These are phyloP conservation scores for Drosophila auraria DNA, from an alignment of 1,140 invertebrate species.

Conservation along the genomic window DNA sequence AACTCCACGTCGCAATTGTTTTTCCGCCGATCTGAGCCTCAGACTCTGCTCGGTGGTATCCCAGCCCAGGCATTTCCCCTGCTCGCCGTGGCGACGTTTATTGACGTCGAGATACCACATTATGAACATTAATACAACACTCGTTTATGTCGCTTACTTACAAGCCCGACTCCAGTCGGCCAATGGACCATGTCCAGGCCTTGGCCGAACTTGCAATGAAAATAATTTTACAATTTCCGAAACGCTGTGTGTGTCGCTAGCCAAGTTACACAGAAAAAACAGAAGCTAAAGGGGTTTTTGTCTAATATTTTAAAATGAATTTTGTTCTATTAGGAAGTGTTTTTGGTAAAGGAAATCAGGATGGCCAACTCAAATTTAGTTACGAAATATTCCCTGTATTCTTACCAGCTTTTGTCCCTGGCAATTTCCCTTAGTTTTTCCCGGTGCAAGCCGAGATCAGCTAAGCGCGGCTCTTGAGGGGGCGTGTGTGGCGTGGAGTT, in stretches of 20 bases:
- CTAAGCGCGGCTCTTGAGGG: slow-evolving; percentile 54
- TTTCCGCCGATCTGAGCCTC: slow-evolving; percentile 27
- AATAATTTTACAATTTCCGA: slow-evolving; percentile 82
- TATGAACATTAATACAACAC: slow-evolving; percentile 85
- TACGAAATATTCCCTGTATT: too few species aligned
- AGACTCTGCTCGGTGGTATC: slow-evolving; percentile 13
- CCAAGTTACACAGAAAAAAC: slow-evolving; percentile 4
- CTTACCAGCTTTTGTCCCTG: too few species aligned
- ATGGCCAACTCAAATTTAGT: neutral
- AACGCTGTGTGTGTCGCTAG: slow-evolving; percentile 75
- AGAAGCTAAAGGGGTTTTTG: neutral
- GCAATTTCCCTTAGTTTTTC: neutral
- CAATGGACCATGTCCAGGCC: slow-evolving; percentile 47
- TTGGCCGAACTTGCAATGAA: slow-evolving; percentile 60
- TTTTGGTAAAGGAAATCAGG: too few species aligned
- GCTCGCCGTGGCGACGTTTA: slow-evolving; percentile 72
- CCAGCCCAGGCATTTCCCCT: slow-evolving; percentile 6
- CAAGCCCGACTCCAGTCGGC: slow-evolving; percentile 49
- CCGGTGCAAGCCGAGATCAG: slow-evolving; percentile 5
- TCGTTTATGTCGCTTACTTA: slow-evolving; percentile 84
- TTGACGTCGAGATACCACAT: slow-evolving; percentile 84
- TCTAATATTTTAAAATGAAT: neutral
- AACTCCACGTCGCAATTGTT: slow-evolving; percentile 61
- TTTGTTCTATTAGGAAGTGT: neutral
- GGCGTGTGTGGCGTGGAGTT: slow-evolving; percentile 66